phyloP scores from a whole-genome alignment of 2,888 invertebrate species.

The Andrena bicolor region DNA sequence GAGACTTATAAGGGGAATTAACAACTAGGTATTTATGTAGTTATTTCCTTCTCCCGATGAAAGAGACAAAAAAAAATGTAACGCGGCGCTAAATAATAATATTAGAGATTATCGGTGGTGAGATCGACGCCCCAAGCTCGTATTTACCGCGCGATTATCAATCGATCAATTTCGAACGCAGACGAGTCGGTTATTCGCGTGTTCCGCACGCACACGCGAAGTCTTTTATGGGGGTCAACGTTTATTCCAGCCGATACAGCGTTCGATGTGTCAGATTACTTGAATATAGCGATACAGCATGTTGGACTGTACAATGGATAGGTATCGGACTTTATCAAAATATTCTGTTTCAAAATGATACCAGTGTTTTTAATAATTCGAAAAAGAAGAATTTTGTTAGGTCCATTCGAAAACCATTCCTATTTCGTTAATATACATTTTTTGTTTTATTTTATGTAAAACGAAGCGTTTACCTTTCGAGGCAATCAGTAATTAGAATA shows the following conservation, averaged over 20 bases:
- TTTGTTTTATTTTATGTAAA: too few relatives aligned
- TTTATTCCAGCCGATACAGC: slow-evolving; percentile 31
- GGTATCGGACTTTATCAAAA: slow-evolving; percentile 10
- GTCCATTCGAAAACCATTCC: too few relatives aligned
- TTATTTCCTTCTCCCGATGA: slow-evolving; percentile 29
- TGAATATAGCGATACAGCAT: slow-evolving; percentile 55
- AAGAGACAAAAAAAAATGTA: neutral
- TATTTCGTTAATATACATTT: too few relatives aligned
- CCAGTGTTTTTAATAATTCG: neutral
- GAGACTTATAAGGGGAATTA: neutral
- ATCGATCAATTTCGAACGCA: slow-evolving; percentile 34
- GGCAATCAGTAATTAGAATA: neutral
- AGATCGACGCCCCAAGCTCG: slow-evolving; percentile 59
- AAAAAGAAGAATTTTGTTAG: neutral
- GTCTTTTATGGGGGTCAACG: slow-evolving; percentile 48
- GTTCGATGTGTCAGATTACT: slow-evolving; percentile 31
- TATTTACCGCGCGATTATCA: slow-evolving; percentile 46
- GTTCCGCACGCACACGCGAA: slow-evolving; percentile 44
- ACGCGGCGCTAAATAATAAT: slow-evolving; percentile 44
- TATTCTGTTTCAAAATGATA: neutral
- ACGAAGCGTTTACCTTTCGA: neutral
- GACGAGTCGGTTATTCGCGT: slow-evolving; percentile 18
- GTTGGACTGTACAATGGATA: slow-evolving; percentile 26
- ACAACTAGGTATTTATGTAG: slow-evolving; percentile 21
- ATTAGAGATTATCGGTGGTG: slow-evolving; percentile 41